A percentile compares a stretch with the other conserved stretches of the same genome.
phyloP scores from a whole-genome alignment of 2,888 invertebrate species.

The Marronus borbonicus region DNA sequence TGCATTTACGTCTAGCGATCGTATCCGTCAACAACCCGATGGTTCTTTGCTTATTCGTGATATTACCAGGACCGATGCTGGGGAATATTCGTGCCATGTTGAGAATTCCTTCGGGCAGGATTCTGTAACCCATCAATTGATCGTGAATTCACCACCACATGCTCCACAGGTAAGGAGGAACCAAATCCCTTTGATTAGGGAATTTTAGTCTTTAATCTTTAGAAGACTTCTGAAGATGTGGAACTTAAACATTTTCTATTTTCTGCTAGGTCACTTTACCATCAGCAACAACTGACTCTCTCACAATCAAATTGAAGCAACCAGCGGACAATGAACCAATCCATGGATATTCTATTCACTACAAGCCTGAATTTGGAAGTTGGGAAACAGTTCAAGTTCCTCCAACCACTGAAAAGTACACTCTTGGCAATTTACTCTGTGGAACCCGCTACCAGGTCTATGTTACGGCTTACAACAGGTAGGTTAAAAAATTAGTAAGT shows the following conservation, averaged over 20 bases:
- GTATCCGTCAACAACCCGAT: conserved; percentile 88
- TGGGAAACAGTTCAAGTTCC: conserved; percentile 89
- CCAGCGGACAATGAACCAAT: conserved; percentile 89
- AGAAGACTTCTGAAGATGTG: background rate
- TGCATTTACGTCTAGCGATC: conserved; percentile 84
- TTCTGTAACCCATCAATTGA: conserved; percentile 90
- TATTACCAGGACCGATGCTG: conserved; percentile 91
- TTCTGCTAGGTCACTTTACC: conserved; percentile 75
- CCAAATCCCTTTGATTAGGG: background rate
- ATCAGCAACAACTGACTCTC: conserved; percentile 82
- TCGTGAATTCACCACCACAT: conserved; percentile 86
- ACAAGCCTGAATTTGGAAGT: conserved; percentile 95
- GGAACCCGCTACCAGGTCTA: conserved; percentile 95
- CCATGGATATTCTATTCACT: conserved; percentile 92
- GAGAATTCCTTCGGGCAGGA: conserved; percentile 95
- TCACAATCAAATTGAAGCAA: conserved; percentile 82
- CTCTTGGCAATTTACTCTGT: conserved; percentile 90
- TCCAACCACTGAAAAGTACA: conserved; percentile 84
- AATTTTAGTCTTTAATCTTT: background rate
- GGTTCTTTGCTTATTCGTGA: conserved; percentile 93
- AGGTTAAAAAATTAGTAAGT: too few relatives aligned
- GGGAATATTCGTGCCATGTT: conserved; percentile 94
- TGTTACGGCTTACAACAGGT: conserved; percentile 94
- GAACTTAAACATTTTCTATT: background rate
- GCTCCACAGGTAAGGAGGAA: conserved; percentile 73